Base-by-base conservation (phyloP, 2,888 invertebrate species). In the Amblyjoppa proteus region DNA sequence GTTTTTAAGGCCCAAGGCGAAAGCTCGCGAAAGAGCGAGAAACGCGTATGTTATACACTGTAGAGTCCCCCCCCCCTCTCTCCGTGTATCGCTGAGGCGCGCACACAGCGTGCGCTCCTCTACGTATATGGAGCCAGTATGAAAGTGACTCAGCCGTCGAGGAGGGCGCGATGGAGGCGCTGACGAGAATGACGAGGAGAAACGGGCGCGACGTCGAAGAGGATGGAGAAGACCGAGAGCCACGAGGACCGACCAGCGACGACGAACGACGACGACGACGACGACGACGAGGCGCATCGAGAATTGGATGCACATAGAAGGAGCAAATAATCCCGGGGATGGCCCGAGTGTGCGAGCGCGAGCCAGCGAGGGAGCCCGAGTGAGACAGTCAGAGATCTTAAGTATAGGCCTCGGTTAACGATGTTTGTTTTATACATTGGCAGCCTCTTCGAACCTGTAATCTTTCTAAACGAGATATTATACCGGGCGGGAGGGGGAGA, bases 401-500 rank as follows among this genome's bases (percentile, higher is more conserved):
- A 93, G 93, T 93, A 94, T 92, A 93, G 93, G 93, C 91, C 91
- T 93, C 90, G 91, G 92, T 93, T 94, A 94, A 94, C 94, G 94
- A 94, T 94, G 94, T 94, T 94, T 94, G 94, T 94, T 94, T 94
- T 94, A 94, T 94, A 94, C 94, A 94, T 94, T 94, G 94, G 94
- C 93, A 93, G 93, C 91, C 92, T 92, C 92, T 93, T 93, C 93
- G 92, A 94, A 94, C 94, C 94, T 94, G 93, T 94, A 94, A 94
- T 94, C 93, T 94, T 93, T 94, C 94, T 94, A 94, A 94, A 94
- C 94, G 94, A 94, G 94, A 94, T 94, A 94, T 94, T 94, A 94
- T 93, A 88, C 86, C 78, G 80, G 56, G 7, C 69, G 56, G 71
- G 3, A 61, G 61, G 70, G 68, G 28, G 51, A 61, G 53, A 20